A percentile compares a stretch with the other conserved stretches of the same genome.
phyloP scores from a whole-genome alignment of 2,113 vertebrate genomes.

The Stercorarius parasiticus region DNA sequence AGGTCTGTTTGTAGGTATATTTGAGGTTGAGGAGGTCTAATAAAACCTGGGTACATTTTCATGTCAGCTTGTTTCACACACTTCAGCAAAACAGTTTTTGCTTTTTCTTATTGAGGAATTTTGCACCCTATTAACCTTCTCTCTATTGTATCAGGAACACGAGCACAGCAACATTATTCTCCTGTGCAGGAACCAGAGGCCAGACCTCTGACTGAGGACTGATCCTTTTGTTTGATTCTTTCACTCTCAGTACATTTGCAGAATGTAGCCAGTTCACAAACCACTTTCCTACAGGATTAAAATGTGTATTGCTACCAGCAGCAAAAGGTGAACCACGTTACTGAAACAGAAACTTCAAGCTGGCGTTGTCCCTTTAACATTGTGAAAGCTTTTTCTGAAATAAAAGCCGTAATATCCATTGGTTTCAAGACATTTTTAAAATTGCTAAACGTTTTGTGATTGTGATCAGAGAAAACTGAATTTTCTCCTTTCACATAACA shows the following conservation, averaged over 20 bases:
- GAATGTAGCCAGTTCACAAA: not conserved
- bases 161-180: not conserved
- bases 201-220: not conserved
- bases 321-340: not conserved
- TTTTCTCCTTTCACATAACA: not conserved
- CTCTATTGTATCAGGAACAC: not conserved
- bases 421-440: not conserved
- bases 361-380: not conserved
- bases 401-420: not conserved
- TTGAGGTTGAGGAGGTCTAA: not conserved
- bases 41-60: conserved; percentile 20
- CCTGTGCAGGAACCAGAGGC: not conserved
- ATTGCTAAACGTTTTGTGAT: not conserved
- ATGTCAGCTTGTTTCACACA: conserved; percentile 10
- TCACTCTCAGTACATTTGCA: not conserved
- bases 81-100: conserved; percentile 30
- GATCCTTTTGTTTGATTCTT: not conserved
- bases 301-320: not conserved
- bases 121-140: conserved; percentile 54
- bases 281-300: not conserved
- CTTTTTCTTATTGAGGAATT: conserved; percentile 23
- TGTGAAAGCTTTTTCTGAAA: not conserved
- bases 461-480: not conserved
- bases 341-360: not conserved
- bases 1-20: not conserved